Evolutionary conservation across 2,113 vertebrate species (phyloP).

Genomic region (Bambusicola thoracicus): DNA sequence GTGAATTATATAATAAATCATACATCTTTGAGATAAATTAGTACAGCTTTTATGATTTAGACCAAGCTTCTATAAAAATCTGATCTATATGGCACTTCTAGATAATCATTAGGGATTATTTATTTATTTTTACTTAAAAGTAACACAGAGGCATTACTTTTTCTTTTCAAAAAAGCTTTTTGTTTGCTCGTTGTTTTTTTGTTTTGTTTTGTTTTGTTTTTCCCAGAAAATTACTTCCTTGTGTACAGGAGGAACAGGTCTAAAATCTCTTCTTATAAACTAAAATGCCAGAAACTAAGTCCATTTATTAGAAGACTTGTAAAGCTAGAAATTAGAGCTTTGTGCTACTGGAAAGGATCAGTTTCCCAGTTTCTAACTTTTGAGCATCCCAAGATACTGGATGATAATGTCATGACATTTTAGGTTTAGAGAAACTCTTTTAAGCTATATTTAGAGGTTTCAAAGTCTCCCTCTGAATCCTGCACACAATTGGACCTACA

Average conservation of each 20-base stretch:
- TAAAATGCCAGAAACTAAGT: constrained; percentile 41
- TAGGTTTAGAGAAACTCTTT: constrained; percentile 64
- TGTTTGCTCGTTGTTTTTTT: too few species aligned
- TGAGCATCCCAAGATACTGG: constrained; percentile 55
- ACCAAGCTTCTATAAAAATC: neutral
- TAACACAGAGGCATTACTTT: neutral
- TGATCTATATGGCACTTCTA: neutral
- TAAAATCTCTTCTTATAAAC: constrained; percentile 14
- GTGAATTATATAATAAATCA: neutral
- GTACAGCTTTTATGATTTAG: neutral
- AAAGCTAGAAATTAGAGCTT: constrained; percentile 38
- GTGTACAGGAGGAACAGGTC: neutral
- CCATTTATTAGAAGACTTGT: constrained; percentile 11
- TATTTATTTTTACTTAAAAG: neutral
- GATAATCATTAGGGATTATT: neutral
- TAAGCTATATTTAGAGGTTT: constrained; percentile 63
- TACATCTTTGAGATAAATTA: neutral
- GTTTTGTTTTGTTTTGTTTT: neutral
- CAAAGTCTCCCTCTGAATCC: constrained; percentile 43
- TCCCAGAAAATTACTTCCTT: neutral
- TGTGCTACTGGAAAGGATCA: constrained; percentile 30
- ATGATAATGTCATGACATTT: constrained; percentile 74
- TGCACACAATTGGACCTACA: constrained; percentile 8
- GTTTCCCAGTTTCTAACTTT: constrained; percentile 60
- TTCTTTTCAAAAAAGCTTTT: neutral